Conservation (phyloP, 2,797 vertebrate species). For the Enteromius anoplus region DNA sequence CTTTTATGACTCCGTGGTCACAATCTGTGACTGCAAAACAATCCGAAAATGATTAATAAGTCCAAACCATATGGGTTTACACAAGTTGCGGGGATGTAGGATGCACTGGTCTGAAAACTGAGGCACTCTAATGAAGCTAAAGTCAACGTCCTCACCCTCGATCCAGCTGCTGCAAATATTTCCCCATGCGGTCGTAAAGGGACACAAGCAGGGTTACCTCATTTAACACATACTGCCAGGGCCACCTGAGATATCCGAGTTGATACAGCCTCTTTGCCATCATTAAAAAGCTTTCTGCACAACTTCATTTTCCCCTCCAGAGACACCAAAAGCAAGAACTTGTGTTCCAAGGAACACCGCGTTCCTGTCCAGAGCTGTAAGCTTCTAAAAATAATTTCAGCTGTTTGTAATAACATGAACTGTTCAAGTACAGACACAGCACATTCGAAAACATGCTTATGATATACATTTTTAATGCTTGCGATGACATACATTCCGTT, state of each 20-base stretch:
- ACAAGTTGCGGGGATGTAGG: slow-evolving; percentile 34
- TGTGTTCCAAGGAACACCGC: neutral
- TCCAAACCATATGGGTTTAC: slow-evolving; percentile 54
- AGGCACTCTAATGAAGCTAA: slow-evolving; percentile 41
- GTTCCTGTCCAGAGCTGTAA: slow-evolving; percentile 36
- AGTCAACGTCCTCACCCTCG: slow-evolving; percentile 63
- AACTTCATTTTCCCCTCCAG: slow-evolving; percentile 18
- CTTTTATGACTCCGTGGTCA: slow-evolving; percentile 9
- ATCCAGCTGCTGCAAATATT: slow-evolving; percentile 67
- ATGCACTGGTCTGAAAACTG: slow-evolving; percentile 15
- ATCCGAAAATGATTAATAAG: slow-evolving; percentile 24
- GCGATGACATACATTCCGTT: neutral
- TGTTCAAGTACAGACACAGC: neutral
- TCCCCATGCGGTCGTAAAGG: slow-evolving; percentile 54
- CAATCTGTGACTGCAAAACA: slow-evolving; percentile 10
- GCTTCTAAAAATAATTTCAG: neutral
- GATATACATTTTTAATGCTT: neutral
- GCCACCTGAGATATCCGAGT: slow-evolving; percentile 49
- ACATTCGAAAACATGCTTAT: neutral
- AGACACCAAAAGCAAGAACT: slow-evolving; percentile 16
- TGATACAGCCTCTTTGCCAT: slow-evolving; percentile 57
- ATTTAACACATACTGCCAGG: slow-evolving; percentile 48
- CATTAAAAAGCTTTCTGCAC: slow-evolving; percentile 31
- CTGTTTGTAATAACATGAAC: slow-evolving; percentile 11
- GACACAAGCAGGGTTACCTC: slow-evolving; percentile 67